Evolutionary conservation across 2,113 vertebrate species (phyloP).

Genomic region (Thomomys bottae): DNA sequence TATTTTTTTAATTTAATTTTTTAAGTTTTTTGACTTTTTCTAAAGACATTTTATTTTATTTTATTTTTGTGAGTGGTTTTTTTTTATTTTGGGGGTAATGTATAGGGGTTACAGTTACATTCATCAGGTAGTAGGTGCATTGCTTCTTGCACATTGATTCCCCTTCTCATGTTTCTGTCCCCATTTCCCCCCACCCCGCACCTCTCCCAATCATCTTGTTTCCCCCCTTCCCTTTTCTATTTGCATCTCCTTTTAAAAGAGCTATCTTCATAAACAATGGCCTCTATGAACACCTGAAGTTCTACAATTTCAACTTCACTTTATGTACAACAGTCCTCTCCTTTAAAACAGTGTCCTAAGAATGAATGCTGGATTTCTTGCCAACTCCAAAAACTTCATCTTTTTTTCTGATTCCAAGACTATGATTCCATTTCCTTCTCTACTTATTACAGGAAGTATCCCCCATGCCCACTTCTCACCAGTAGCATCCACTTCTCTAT

Average conservation of each 20-base stretch:
- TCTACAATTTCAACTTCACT: not conserved
- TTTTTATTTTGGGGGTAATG: too few species aligned
- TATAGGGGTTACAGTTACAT: too few species aligned
- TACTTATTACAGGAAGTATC: not conserved
- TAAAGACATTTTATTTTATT: too few species aligned
- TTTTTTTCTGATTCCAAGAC: constrained; percentile 29
- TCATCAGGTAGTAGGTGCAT: too few species aligned
- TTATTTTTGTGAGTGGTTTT: too few species aligned
- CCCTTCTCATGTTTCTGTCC: too few species aligned
- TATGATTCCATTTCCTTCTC: not conserved
- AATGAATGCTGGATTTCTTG: not conserved
- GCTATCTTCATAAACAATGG: not conserved
- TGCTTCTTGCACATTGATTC: too few species aligned
- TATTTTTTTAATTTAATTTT: too few species aligned
- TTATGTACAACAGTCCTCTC: not conserved
- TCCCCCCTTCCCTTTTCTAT: too few species aligned
- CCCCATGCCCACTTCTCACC: not conserved
- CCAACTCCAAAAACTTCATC: not conserved
- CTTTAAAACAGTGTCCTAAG: not conserved
- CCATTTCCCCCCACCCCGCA: too few species aligned
- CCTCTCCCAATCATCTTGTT: too few species aligned
- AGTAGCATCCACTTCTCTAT: not conserved
- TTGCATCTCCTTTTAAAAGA: not conserved
- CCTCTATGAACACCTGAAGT: not conserved
- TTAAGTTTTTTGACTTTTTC: too few species aligned